phyloP scores from a whole-genome alignment of 1,140 invertebrate genomes.

The Coelopa frigida region DNA sequence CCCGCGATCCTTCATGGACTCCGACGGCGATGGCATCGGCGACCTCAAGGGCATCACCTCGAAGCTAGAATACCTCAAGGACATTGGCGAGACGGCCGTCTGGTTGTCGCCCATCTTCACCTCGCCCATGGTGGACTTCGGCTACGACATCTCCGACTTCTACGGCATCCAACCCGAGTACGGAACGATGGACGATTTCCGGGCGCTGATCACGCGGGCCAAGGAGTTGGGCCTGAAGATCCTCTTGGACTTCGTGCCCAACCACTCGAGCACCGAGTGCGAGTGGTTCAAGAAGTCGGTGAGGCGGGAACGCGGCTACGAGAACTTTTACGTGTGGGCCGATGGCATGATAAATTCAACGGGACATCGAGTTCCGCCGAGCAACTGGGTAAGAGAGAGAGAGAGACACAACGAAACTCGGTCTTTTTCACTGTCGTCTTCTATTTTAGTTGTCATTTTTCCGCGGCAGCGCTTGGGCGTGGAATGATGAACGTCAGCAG shows the following conservation, averaged over 20 bases:
- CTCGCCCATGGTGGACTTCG: constrained; percentile 58
- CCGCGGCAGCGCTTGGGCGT: constrained; percentile 56
- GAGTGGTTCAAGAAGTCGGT: constrained; percentile 61
- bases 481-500: constrained; percentile 48
- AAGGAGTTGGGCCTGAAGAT: constrained; percentile 43
- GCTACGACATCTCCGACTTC: constrained; percentile 62
- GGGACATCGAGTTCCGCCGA: constrained; percentile 47
- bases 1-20: constrained; percentile 66
- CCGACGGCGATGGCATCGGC: constrained; percentile 64
- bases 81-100: constrained; percentile 50
- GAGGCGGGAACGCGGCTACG: constrained; percentile 48
- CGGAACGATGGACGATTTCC: constrained; percentile 66
- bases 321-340: constrained; percentile 65
- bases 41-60: constrained; percentile 51
- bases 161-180: constrained; percentile 62
- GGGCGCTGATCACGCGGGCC: constrained; percentile 53
- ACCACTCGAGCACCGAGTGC: constrained; percentile 63
- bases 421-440: too few species aligned
- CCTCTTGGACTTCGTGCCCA: constrained; percentile 49
- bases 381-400: constrained; percentile 62
- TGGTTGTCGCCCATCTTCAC: constrained; percentile 66
- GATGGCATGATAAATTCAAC: constrained; percentile 45
- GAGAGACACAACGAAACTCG: too few species aligned
- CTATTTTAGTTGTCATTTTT: constrained; percentile 49
- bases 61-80: constrained; percentile 48